Conservation (phyloP, 2,888 invertebrate species). For the Falcaria lacertinaria region DNA sequence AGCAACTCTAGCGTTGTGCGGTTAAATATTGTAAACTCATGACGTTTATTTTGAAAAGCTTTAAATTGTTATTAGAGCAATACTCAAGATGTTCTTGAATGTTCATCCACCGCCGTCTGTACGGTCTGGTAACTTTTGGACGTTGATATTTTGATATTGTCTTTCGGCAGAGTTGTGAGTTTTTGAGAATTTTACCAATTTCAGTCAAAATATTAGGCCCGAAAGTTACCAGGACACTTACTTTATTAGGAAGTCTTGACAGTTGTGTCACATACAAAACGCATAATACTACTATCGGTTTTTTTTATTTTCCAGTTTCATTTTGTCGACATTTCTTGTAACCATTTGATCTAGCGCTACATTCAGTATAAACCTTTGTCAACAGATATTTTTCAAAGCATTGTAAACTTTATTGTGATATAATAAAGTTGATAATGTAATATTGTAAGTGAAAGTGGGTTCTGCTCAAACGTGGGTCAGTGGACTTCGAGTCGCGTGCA, state of each 20-base stretch:
- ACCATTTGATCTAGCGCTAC: not conserved
- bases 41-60: not conserved
- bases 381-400: not conserved
- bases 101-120: not conserved
- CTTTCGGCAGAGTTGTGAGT: too few species aligned
- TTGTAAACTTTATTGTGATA: conserved; percentile 8
- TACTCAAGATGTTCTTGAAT: not conserved
- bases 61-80: too few species aligned
- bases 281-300: too few species aligned
- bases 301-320: too few species aligned
- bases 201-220: too few species aligned
- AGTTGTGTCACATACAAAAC: too few species aligned
- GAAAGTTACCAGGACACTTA: too few species aligned
- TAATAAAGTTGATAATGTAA: conserved; percentile 14
- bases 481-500: conserved; percentile 69
- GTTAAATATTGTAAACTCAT: not conserved
- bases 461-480: conserved; percentile 66
- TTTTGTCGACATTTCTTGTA: not conserved
- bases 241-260: too few species aligned
- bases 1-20: not conserved
- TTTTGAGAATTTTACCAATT: too few species aligned
- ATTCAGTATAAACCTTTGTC: not conserved
- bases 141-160: not conserved
- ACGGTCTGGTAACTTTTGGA: not conserved
- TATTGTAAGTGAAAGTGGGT: conserved; percentile 67